Conservation (phyloP, 2,113 vertebrate species). For the Saguinus imperator region DNA sequence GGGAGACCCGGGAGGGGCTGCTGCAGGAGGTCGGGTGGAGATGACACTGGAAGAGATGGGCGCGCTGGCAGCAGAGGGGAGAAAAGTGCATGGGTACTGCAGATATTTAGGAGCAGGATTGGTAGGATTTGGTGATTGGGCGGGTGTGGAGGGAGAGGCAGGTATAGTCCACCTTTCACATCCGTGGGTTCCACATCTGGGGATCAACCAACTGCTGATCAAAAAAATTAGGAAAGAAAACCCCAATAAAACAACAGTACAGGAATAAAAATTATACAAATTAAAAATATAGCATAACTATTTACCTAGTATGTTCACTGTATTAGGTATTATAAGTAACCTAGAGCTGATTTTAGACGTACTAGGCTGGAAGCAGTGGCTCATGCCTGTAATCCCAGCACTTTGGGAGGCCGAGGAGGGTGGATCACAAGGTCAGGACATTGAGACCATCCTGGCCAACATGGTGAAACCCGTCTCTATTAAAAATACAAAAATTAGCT, state of each 20-base stretch:
- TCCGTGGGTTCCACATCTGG: not conserved
- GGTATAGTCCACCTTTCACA: not conserved
- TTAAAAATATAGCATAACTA: not conserved
- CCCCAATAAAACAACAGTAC: not conserved
- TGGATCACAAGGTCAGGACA: too few relatives aligned
- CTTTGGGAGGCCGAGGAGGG: too few relatives aligned
- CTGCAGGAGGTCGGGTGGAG: not conserved
- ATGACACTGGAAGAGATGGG: not conserved
- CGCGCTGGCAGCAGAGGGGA: not conserved
- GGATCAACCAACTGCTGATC: not conserved
- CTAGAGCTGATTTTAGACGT: not conserved
- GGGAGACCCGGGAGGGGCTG: not conserved
- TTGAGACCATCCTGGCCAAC: too few relatives aligned
- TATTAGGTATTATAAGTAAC: not conserved
- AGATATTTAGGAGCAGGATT: not conserved
- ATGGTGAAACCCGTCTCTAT: too few relatives aligned
- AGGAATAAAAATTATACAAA: not conserved
- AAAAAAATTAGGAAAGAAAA: not conserved
- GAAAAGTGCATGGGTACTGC: not conserved
- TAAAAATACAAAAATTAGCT: too few relatives aligned
- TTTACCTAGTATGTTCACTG: not conserved
- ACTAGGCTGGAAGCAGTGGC: accelerated
- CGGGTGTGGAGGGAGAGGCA: not conserved
- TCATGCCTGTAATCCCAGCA: too few relatives aligned
- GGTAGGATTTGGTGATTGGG: not conserved